Evolutionary conservation across 2,113 vertebrate genomes (phyloP).

Genomic region (Tretioscincus oriximinensis): DNA sequence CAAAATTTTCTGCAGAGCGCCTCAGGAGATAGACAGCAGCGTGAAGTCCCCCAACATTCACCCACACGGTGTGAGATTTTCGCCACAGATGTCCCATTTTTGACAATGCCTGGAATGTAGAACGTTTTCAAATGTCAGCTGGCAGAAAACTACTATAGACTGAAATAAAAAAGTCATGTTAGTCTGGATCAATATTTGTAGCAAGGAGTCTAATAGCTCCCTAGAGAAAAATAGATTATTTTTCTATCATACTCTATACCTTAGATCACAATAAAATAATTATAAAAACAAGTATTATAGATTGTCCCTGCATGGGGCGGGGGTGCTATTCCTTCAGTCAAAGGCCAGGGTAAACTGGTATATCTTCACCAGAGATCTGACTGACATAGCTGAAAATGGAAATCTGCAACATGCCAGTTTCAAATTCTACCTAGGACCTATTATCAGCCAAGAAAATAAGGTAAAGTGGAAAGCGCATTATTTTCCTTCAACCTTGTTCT

Average conservation of each 20-base stretch:
- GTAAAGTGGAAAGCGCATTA: not conserved
- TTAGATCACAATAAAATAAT: too few relatives aligned
- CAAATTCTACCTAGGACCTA: not conserved
- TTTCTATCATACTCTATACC: too few relatives aligned
- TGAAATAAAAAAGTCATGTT: too few relatives aligned
- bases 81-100: slow-evolving; percentile 89
- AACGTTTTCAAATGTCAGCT: not conserved
- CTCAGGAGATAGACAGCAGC: slow-evolving; percentile 92
- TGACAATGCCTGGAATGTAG: slow-evolving; percentile 80
- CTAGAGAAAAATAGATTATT: too few relatives aligned
- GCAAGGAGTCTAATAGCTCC: too few relatives aligned
- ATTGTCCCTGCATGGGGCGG: too few relatives aligned
- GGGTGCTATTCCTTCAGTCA: too few relatives aligned
- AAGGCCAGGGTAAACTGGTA: too few relatives aligned
- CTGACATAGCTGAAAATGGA: not conserved
- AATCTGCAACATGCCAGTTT: not conserved
- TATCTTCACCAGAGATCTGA: too few relatives aligned
- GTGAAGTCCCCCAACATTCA: slow-evolving; percentile 94
- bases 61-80: slow-evolving; percentile 90
- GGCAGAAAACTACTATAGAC: not conserved
- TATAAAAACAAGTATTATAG: too few relatives aligned
- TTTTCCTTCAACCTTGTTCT: not conserved
- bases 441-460: not conserved
- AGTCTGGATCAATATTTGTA: too few relatives aligned
- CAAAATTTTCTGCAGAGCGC: slow-evolving; percentile 78